Percentiles rank a stretch among this genome's conserved stretches.
Conservation (phyloP, 2,888 invertebrate species). For the Agonopterix arenella region DNA sequence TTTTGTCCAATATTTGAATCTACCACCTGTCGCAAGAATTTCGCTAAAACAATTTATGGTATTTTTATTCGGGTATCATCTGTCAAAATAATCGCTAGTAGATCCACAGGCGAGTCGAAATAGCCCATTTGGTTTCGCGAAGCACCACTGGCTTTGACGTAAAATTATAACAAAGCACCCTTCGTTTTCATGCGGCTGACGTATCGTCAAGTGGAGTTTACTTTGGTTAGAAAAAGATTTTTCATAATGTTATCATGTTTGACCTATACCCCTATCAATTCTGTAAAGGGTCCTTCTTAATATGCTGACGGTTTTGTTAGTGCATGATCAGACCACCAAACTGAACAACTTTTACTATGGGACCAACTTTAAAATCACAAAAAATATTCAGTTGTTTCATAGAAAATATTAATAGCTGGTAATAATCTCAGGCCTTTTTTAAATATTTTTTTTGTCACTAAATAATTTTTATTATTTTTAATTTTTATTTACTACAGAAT, state of each 20-base stretch:
- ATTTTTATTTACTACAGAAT: too few species aligned
- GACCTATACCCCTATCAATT: too few species aligned
- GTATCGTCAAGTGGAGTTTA: background rate
- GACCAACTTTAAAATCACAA: too few species aligned
- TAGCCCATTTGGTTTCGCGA: slow-evolving; percentile 36
- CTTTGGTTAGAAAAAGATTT: slow-evolving; percentile 10
- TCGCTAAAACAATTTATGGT: background rate
- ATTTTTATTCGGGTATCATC: slow-evolving; percentile 14
- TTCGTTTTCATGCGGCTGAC: slow-evolving; percentile 18
- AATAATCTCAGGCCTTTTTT: too few species aligned
- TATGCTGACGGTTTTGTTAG: too few species aligned
- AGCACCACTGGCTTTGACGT: slow-evolving; percentile 42
- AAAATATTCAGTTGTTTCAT: too few species aligned
- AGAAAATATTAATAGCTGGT: too few species aligned
- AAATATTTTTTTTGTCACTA: too few species aligned
- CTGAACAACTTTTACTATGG: too few species aligned
- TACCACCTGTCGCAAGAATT: background rate
- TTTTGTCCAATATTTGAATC: background rate
- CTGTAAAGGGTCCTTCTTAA: too few species aligned
- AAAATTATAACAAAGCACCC: slow-evolving; percentile 28
- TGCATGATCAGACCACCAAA: too few species aligned
- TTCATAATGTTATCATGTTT: background rate
- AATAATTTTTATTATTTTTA: too few species aligned
- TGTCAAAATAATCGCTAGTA: slow-evolving; percentile 28
- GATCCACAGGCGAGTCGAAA: slow-evolving; percentile 26